Conservation (phyloP, 2,797 vertebrate species). For the Huso huso region DNA sequence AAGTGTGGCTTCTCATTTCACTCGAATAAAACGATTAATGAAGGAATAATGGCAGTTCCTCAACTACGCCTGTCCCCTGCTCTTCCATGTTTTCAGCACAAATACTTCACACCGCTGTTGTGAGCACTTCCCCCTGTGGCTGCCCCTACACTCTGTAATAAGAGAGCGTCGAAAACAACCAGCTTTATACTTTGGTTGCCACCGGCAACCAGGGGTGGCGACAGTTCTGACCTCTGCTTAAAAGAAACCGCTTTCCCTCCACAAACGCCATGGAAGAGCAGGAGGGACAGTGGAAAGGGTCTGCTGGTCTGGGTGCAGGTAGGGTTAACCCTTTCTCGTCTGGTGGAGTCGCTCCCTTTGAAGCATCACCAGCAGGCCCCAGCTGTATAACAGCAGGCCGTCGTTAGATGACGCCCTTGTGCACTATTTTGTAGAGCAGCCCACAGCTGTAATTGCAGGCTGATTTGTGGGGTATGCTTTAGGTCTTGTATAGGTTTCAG, state of each 20-base stretch:
- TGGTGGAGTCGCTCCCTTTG: neutral
- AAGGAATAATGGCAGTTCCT: neutral
- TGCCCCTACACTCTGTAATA: neutral
- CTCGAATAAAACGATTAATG: neutral
- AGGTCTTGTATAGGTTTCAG: no score
- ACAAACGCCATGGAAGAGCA: neutral
- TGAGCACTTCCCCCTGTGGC: neutral
- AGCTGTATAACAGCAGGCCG: no score
- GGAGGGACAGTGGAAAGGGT: neutral
- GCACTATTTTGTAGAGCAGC: no score
- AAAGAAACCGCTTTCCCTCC: neutral
- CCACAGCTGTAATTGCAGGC: no score
- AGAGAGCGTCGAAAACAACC: neutral
- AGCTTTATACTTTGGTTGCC: neutral
- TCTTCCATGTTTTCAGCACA: neutral
- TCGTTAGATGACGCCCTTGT: no score
- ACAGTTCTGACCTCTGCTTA: constrained; percentile 7
- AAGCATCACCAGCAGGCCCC: no score
- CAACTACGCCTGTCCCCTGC: neutral
- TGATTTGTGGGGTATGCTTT: no score
- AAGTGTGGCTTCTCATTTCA: neutral
- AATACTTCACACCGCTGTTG: no score
- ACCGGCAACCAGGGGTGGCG: neutral
- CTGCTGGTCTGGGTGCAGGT: neutral
- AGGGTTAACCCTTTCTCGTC: neutral